Evolutionary conservation across 92 coral and sea anemone genomes (phyloP), one percentile per base, ranked within the genome.

Genomic region (Parazoanthus darwini): DNA sequence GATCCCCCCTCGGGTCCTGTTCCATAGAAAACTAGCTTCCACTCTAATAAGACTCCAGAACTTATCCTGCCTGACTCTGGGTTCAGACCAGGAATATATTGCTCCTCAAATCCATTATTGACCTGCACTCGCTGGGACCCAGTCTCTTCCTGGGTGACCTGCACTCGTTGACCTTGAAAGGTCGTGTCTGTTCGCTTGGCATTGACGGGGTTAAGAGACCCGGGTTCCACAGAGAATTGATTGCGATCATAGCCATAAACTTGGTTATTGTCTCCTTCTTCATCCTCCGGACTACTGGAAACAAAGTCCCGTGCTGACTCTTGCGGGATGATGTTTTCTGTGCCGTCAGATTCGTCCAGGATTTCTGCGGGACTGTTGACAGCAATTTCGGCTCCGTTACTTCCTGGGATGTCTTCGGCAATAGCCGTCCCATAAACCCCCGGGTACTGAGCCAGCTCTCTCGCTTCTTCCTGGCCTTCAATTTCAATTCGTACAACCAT

Each of bases 91-190:
- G 99, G 98, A 80, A 97, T 98, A 80, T 95, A 97, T 88, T 97
- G 96, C 81, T 97, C 99, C 81, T 97, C 98, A 82, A 97, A 97
- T 4, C 99, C 99, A 43, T 97, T 97, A 81, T 97, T 97, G 25
- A 97, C 99, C 85, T 97, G 99, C 36, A 97, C 99, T 58, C 99
- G 93, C 89, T 97, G 99, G 51, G 99, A 97, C 8, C 98, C 99
- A 82, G 99, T 97, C 91, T 97, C 99, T 80, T 97, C 99, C 20
- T 94, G 93, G 43, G 96, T 91, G n/a, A 93, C 94, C 91, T 97
- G 99, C 48, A 96, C 98, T 76, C 96, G 95, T 82, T 95, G 98
- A 46, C 95, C 96, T 68, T 92, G 90, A 86, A 86, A 85, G 58
- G 90, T 91, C 66, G 94, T 94, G 79, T 90, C 92, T 23, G 90